Base-by-base conservation (phyloP, 1,140 invertebrate species). In the Agraylea sexmaculata region DNA sequence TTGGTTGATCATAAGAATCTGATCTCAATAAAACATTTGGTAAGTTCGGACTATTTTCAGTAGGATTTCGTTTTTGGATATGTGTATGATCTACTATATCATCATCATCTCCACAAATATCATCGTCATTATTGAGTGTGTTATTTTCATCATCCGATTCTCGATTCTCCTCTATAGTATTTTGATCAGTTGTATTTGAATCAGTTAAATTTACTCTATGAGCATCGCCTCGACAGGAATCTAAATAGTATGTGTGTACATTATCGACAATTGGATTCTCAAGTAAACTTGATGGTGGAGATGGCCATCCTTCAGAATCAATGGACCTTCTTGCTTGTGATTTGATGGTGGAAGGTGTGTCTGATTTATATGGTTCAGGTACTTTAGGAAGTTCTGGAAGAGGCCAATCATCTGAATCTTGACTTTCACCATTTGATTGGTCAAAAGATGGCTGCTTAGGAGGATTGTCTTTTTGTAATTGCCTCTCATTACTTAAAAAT, bases 221-320 rank as follows among this genome's bases (percentile, higher is more conserved):
- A 1, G 70, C 64, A 50, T 61, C 69, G 59, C 82, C 77, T 0
- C 73, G 77, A 53, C 81, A 79, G 25, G 77, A 74, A 43, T 78
- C 82, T 62, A 83, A 77, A 47, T 83, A 87, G 56, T 82, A 86
- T 18, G 83, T 84, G 60, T 87, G 79, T n/a, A 88, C 77, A 54
- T 82, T 80, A 53, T 80, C 80, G n/a, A 84, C 71, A 18, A 66
- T 65, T 3, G 73, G 70, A 3, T 72, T 75, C 37, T 78, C 76
- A 17, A 78, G 56, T 13, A 78, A 69, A 33, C 77, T 81, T 10
- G 78, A 78, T 1, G 82, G 79, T 1, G 83, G 79, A 10, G 82
- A 83, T 2, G 80, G 82, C 78, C 82, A 82, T 43, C 78, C 75
- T 47, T 85, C 78, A 3, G 78, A 79, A 40, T 77, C 73, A 42